phyloP scores from a whole-genome alignment of 1,140 invertebrate species.

The Chrysoperla carnea region DNA sequence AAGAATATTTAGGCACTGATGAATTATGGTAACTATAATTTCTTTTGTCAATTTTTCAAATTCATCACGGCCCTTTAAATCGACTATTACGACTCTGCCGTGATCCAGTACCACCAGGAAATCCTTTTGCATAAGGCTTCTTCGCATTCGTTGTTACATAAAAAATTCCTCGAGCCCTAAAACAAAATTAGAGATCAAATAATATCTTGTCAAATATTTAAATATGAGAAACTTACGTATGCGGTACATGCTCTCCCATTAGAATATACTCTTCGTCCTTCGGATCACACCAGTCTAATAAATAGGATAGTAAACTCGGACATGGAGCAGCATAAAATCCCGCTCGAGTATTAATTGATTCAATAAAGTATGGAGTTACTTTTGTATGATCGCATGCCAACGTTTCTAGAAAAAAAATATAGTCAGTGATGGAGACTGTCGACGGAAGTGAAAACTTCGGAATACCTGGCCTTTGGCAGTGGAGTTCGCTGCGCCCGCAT shows the following conservation, averaged over 20 bases:
- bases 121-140: slow-evolving; percentile 66
- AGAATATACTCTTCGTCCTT: slow-evolving; percentile 55
- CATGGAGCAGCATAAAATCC: slow-evolving; percentile 73
- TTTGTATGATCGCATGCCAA: slow-evolving; percentile 74
- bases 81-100: no score
- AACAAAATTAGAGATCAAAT: slow-evolving; percentile 13
- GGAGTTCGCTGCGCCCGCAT: no score
- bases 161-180: slow-evolving; percentile 59
- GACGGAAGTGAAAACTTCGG: no score
- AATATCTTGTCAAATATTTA: not conserved
- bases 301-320: slow-evolving; percentile 57
- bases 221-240: slow-evolving; percentile 34
- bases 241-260: slow-evolving; percentile 64
- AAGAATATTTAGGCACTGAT: no score
- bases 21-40: no score
- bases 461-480: no score
- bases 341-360: slow-evolving; percentile 55
- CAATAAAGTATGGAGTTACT: slow-evolving; percentile 74
- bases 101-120: slow-evolving; percentile 33
- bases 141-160: slow-evolving; percentile 74
- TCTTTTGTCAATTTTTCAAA: no score
- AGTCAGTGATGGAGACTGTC: no score
- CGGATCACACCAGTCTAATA: slow-evolving; percentile 64
- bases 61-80: no score
- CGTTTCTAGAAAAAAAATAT: slow-evolving; percentile 42